Conservation (phyloP, 2,113 vertebrate genomes). For the Ceratotherium simum region DNA sequence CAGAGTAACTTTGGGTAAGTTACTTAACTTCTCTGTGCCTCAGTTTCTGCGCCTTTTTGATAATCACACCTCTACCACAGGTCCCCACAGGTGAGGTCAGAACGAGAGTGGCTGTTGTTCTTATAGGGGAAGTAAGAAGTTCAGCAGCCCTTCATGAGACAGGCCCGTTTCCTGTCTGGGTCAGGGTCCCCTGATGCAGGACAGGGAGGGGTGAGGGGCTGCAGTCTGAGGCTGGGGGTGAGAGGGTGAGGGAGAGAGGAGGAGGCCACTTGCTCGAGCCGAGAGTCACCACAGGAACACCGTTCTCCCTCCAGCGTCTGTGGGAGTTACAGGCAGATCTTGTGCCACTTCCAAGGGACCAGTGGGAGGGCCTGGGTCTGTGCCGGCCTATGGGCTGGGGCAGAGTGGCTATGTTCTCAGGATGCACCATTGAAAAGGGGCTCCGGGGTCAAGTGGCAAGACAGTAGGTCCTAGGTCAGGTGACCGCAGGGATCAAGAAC, state of each 20-base stretch:
- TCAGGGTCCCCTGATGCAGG: neutral
- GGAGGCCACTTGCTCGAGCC: neutral
- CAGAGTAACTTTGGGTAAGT: neutral
- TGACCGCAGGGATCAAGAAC: neutral
- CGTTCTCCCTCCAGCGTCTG: neutral
- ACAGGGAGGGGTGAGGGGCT: neutral
- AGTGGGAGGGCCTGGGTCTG: neutral
- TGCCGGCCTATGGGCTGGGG: rapidly evolving
- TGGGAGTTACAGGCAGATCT: neutral
- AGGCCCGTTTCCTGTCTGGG: too few species aligned
- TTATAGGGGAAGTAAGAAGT: neutral
- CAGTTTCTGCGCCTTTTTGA: neutral
- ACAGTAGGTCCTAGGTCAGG: neutral
- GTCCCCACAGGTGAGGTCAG: neutral
- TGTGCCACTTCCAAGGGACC: neutral
- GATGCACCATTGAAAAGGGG: neutral
- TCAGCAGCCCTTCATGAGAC: neutral
- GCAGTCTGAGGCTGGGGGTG: neutral
- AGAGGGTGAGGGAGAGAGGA: neutral
- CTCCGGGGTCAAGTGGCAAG: rapidly evolving
- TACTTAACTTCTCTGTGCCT: neutral
- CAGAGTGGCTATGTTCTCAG: neutral
- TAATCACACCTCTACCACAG: neutral
- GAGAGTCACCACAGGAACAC: neutral
- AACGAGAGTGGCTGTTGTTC: neutral